Evolutionary conservation across 2,888 invertebrate genomes (phyloP).

Genomic region (Lasioglossum leucozonium): DNA sequence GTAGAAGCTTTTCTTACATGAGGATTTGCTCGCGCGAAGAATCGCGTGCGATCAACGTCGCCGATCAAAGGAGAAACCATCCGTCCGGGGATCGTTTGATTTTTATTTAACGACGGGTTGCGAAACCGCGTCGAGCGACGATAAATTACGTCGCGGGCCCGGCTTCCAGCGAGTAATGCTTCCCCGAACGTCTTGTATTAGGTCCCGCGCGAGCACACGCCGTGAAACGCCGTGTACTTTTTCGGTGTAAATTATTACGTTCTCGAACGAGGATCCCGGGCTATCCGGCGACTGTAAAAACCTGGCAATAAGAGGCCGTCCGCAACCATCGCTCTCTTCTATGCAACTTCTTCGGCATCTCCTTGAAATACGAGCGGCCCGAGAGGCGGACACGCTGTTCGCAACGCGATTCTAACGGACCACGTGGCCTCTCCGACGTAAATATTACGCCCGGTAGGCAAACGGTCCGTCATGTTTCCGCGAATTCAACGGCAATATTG

Average conservation of each 20-base stretch:
- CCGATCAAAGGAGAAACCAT: not conserved
- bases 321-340: constrained; percentile 64
- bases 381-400: constrained; percentile 22
- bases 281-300: constrained; percentile 63
- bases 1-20: constrained; percentile 15
- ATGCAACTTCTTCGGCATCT: constrained; percentile 67
- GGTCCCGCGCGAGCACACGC: constrained; percentile 2
- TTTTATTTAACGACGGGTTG: constrained; percentile 43
- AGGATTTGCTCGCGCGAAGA: not conserved
- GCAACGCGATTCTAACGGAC: constrained; percentile 65
- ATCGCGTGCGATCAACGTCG: not conserved
- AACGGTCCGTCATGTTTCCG: constrained; percentile 62
- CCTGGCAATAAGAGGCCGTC: constrained; percentile 55
- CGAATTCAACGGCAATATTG: constrained; percentile 51
- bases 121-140: constrained; percentile 41
- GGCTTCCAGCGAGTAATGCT: constrained; percentile 53
- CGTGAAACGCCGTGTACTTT: constrained; percentile 42
- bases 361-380: constrained; percentile 59
- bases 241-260: constrained; percentile 66
- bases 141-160: constrained; percentile 44
- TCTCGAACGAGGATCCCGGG: constrained; percentile 50
- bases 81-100: constrained; percentile 20
- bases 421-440: constrained; percentile 64
- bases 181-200: constrained; percentile 60
- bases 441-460: constrained; percentile 56